Base-by-base conservation (phyloP, 2,797 vertebrate genomes). In the Sardinella longiceps region DNA sequence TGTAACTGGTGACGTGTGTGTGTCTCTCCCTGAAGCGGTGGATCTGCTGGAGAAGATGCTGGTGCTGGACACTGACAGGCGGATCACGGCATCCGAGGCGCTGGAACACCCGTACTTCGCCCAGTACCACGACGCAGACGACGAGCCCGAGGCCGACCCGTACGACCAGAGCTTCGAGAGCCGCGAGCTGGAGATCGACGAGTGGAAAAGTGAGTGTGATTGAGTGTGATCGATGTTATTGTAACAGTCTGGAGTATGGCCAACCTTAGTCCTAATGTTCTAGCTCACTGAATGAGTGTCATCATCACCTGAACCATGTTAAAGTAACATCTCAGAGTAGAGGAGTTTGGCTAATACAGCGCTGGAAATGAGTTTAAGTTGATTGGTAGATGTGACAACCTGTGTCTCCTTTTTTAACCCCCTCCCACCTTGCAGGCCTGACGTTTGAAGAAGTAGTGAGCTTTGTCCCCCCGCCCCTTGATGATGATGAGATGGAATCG, bases 151-250 rank as follows among this genome's bases (percentile, higher is more conserved):
- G 89, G 98, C 98, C 0, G 97, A 98, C 7, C 98, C 97, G 7
- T 99, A 99, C 0, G 98, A 99, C 93, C 98, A 99, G 95, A 98
- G 97, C 88, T 99, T 99, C 30, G 98, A 99, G 90, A 99, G 97
- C 92, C 95, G 97, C 7, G 98, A 99, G 84, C 96, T 99, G 85
- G 97, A 97, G 85, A 99, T 99, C 15, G 97, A 99, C 43, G 98
- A 99, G 88, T 99, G 98, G 98, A 98, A 99, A 94, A 95, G 98
- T 99, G 91, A 97, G 97, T 94, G 53, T 3, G 18, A n/a, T n/a
- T n/a, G n/a, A n/a, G n/a, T n/a, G n/a, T n/a, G n/a, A n/a, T n/a
- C n/a, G n/a, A n/a, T n/a, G n/a, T n/a, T n/a, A n/a, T n/a, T n/a
- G n/a, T n/a, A n/a, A n/a, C n/a, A n/a, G n/a, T n/a, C n/a, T n/a